Evolutionary conservation across 2,113 vertebrate genomes (phyloP).

Genomic region (Apteryx owenii): DNA sequence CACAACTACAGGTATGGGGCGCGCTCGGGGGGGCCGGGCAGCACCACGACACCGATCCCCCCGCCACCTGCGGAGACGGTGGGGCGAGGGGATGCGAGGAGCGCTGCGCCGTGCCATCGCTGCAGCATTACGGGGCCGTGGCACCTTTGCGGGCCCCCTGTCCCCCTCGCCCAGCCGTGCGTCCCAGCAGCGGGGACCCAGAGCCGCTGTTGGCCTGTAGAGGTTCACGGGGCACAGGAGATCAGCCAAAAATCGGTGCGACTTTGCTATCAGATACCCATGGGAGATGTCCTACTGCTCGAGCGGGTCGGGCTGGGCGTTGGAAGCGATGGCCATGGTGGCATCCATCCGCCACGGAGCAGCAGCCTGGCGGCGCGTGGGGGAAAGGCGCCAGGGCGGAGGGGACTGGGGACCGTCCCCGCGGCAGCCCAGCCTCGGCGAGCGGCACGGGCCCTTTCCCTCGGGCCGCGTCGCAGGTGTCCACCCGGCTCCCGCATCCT

Average conservation of each 20-base stretch:
- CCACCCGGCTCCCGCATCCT: background rate
- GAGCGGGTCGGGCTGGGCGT: background rate
- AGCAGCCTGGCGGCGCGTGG: fast-evolving
- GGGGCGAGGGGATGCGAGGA: too few species aligned
- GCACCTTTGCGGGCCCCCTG: too few species aligned
- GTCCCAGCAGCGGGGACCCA: too few species aligned
- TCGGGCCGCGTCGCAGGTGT: too few species aligned
- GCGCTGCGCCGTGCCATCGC: background rate
- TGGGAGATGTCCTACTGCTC: background rate
- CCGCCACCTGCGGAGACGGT: too few species aligned
- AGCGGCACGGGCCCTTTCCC: too few species aligned
- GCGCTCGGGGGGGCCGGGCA: fast-evolving
- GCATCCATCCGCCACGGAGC: fast-evolving
- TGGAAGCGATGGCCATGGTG: background rate
- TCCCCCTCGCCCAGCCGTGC: too few species aligned
- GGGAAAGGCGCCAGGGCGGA: background rate
- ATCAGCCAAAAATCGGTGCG: background rate
- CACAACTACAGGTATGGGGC: conserved; percentile 92
- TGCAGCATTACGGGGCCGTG: background rate
- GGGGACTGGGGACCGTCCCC: background rate
- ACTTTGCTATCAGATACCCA: too few species aligned
- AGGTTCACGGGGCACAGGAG: background rate
- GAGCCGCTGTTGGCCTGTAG: too few species aligned
- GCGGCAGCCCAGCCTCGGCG: background rate
- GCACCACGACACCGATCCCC: too few species aligned